Percentiles rank a stretch among this genome's conserved stretches.
phyloP scores from a whole-genome alignment of 2,888 invertebrate species.

The Acrocyrtus sp. region DNA sequence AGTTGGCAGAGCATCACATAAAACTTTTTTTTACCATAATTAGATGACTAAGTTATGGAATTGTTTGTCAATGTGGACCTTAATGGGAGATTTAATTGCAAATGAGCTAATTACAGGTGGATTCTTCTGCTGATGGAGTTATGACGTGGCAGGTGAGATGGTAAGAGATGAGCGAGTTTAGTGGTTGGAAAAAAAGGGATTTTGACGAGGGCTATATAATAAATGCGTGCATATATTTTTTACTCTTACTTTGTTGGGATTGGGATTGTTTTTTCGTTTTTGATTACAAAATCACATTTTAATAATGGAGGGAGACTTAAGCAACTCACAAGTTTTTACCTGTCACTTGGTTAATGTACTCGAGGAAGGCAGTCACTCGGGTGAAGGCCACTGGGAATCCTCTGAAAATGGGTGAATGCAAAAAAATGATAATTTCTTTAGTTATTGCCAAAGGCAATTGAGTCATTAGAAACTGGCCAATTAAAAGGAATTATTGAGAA shows the following conservation, averaged over 20 bases:
- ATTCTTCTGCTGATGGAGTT: constrained; percentile 4
- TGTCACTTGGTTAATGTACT: constrained; percentile 59
- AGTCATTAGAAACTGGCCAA: too few relatives aligned
- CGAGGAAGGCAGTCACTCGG: constrained; percentile 58
- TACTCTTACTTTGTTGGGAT: background rate
- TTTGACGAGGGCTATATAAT: background rate
- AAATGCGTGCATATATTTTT: background rate
- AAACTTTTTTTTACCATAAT: constrained; percentile 6
- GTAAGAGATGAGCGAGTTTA: background rate
- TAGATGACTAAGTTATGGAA: constrained; percentile 9
- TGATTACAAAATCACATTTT: background rate
- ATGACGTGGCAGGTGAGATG: background rate
- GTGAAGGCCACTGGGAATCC: constrained; percentile 62
- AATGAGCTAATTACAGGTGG: constrained; percentile 35
- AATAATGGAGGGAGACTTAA: background rate
- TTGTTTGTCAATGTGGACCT: constrained; percentile 1
- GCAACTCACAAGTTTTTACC: constrained; percentile 33
- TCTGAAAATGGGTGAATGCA: constrained; percentile 2
- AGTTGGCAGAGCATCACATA: too few relatives aligned
- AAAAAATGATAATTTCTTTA: background rate
- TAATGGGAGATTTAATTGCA: constrained; percentile 34
- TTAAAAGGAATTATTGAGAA: background rate
- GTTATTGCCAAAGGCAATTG: background rate
- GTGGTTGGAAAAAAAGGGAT: background rate
- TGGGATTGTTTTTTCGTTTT: background rate